A percentile compares a stretch with the other conserved stretches of the same genome.
Conservation (phyloP, 2,113 vertebrate genomes). For the Xerus inauris region DNA sequence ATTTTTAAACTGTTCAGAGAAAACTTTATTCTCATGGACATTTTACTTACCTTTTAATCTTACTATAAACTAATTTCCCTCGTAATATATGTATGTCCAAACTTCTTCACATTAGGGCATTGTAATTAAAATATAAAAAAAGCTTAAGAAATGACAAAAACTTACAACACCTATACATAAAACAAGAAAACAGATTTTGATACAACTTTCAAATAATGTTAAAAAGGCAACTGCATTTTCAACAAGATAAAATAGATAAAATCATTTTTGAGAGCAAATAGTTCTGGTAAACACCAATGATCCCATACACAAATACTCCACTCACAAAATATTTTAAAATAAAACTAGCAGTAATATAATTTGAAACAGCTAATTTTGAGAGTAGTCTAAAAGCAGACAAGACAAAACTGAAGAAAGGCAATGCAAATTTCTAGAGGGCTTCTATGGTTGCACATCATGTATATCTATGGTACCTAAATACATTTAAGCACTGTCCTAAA, state of each 20-base stretch:
- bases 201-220: conserved; percentile 83
- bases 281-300: conserved; percentile 81
- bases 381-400: conserved; percentile 54
- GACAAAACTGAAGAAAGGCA: conserved; percentile 67
- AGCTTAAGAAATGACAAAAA: conserved; percentile 79
- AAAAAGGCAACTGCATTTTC: conserved; percentile 83
- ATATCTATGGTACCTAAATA: conserved; percentile 61
- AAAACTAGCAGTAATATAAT: conserved; percentile 70
- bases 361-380: conserved; percentile 66
- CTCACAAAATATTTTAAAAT: conserved; percentile 75
- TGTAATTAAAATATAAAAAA: conserved; percentile 80
- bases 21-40: conserved; percentile 74
- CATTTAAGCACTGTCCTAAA: conserved; percentile 33
- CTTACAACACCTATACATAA: conserved; percentile 82
- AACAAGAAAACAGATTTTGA: conserved; percentile 80
- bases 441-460: conserved; percentile 62
- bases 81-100: conserved; percentile 81
- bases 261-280: conserved; percentile 81
- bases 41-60: conserved; percentile 88
- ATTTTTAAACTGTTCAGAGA: conserved; percentile 73
- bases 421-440: conserved; percentile 65
- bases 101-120: conserved; percentile 81
- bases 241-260: conserved; percentile 82
- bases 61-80: conserved; percentile 84
- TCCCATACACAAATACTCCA: conserved; percentile 78